These are phyloP conservation scores for Melanerpes aurifrons DNA, from an alignment of 2,113 vertebrate species.

Conservation along the genomic window DNA sequence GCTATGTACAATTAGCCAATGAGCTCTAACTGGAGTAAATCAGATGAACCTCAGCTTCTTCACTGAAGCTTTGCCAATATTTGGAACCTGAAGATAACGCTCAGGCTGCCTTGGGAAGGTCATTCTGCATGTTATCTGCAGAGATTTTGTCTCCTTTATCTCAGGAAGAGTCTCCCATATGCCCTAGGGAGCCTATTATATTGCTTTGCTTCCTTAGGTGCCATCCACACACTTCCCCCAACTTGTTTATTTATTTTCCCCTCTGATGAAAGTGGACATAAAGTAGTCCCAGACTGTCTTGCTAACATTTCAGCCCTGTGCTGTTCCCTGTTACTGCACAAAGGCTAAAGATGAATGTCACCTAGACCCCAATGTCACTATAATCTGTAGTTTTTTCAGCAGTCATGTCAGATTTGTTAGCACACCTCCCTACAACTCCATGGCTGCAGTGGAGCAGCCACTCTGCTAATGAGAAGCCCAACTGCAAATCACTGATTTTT, in stretches of 20 bases:
- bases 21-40: neutral
- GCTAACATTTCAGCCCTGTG: neutral
- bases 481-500: slow-evolving; percentile 10
- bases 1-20: neutral
- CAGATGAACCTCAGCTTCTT: neutral
- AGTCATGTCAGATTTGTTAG: neutral
- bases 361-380: neutral
- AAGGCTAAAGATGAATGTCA: neutral
- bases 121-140: neutral
- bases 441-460: neutral
- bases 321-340: neutral
- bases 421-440: neutral
- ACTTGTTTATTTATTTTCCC: neutral
- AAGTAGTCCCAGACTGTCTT: too few relatives aligned
- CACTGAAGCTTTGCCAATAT: neutral
- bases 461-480: neutral
- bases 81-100: neutral
- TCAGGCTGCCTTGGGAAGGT: neutral
- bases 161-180: neutral
- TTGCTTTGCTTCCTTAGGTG: neutral
- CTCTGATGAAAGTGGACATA: neutral
- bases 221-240: neutral
- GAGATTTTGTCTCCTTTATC: neutral
- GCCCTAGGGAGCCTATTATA: accelerated
- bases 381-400: neutral